Conservation (phyloP, 53 echinoderm and acorn worm genomes). For the Hippasteria phrygiana region DNA sequence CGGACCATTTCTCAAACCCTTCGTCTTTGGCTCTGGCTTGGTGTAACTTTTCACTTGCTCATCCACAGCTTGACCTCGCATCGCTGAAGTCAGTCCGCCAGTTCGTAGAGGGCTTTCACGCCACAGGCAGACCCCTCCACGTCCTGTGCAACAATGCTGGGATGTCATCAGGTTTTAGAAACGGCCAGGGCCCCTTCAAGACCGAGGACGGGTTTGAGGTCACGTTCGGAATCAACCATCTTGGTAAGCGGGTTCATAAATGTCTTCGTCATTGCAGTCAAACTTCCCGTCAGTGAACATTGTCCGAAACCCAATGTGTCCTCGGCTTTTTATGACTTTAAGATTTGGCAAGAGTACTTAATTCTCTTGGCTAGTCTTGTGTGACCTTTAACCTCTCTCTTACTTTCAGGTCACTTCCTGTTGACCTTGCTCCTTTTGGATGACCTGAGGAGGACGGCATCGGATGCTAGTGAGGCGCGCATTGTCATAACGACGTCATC, state of each 20-base stretch:
- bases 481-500: constrained; percentile 80
- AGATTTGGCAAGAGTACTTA: not conserved
- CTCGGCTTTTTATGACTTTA: not conserved
- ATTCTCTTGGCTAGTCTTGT: not conserved
- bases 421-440: constrained; percentile 84
- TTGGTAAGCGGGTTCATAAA: no score
- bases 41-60: not conserved
- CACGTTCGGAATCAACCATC: constrained; percentile 87
- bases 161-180: constrained; percentile 50
- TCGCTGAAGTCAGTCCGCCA: constrained; percentile 85
- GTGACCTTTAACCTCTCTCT: constrained; percentile 11
- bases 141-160: constrained; percentile 93
- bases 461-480: constrained; percentile 72
- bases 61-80: constrained; percentile 78
- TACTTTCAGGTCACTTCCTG: constrained; percentile 83
- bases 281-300: no score
- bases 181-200: constrained; percentile 27
- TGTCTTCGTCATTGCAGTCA: no score
- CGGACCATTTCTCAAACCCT: not conserved
- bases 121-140: constrained; percentile 79
- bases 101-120: constrained; percentile 80
- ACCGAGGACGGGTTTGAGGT: constrained; percentile 91
- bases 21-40: no score
- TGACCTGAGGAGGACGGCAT: constrained; percentile 83
- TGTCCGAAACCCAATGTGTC: no score